phyloP scores from a whole-genome alignment of 1,140 invertebrate species.

The Hypothenemus hampei region DNA sequence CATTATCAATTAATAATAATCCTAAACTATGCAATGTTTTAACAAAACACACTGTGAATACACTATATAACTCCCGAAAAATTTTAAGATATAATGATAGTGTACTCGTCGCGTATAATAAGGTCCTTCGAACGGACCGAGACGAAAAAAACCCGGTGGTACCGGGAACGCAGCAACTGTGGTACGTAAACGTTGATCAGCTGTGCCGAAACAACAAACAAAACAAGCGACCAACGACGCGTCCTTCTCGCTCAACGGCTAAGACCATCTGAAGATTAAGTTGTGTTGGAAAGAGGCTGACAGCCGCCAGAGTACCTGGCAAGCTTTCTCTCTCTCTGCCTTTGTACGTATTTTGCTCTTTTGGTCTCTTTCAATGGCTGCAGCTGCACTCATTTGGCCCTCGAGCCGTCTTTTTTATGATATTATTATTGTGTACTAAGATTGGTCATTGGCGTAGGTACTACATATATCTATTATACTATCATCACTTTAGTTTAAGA shows the following conservation, averaged over 20 bases:
- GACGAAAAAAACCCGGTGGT: no score
- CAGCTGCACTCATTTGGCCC: constrained; percentile 19
- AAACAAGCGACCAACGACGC: constrained; percentile 11
- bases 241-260: constrained; percentile 18
- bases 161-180: not conserved
- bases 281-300: constrained; percentile 25
- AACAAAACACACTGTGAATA: no score
- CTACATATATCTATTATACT: no score
- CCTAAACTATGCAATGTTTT: no score
- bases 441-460: constrained; percentile 10
- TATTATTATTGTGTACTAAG: constrained; percentile 20
- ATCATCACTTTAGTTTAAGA: no score
- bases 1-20: no score
- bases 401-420: constrained; percentile 14
- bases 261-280: constrained; percentile 17
- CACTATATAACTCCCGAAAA: no score
- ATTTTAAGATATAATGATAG: no score
- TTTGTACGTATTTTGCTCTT: constrained; percentile 12
- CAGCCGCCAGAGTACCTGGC: constrained; percentile 21
- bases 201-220: constrained; percentile 13
- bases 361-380: constrained; percentile 18
- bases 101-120: no score
- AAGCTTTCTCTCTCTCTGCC: constrained; percentile 19
- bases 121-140: no score
- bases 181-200: constrained; percentile 8